phyloP scores from a whole-genome alignment of 2,113 vertebrate genomes.

The Boulengeromyrus knoepffleri region DNA sequence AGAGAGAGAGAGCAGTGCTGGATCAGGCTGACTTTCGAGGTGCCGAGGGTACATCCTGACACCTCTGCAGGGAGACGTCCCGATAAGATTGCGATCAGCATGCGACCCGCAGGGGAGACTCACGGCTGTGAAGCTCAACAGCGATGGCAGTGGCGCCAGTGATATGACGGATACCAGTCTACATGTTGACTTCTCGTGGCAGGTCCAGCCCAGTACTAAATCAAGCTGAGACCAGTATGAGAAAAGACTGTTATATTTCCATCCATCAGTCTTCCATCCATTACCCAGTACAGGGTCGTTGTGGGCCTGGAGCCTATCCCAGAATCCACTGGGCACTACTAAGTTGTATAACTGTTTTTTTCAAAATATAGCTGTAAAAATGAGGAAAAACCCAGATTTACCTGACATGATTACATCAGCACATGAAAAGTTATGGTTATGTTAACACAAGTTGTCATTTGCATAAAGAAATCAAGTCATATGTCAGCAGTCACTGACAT shows the following conservation, averaged over 20 bases:
- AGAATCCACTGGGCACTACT: background rate
- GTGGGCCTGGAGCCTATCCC: background rate
- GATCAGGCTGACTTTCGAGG: constrained; percentile 32
- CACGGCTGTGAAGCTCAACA: background rate
- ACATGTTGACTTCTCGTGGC: background rate
- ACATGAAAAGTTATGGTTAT: background rate
- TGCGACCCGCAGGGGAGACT: constrained; percentile 2
- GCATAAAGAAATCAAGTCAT: background rate
- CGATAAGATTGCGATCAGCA: constrained; percentile 24
- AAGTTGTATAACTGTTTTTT: background rate
- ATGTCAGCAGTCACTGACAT: background rate
- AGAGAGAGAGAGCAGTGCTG: constrained; percentile 21
- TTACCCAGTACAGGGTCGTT: background rate
- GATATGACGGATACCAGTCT: background rate
- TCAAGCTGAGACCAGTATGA: background rate
- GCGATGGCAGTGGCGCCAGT: background rate
- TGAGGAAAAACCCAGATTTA: background rate
- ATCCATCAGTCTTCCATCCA: background rate
- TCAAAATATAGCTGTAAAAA: background rate
- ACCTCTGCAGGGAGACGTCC: constrained; percentile 5
- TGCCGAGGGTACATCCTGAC: constrained; percentile 23
- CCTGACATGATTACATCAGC: background rate
- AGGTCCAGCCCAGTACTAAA: background rate
- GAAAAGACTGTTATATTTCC: background rate
- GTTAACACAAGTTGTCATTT: background rate